Conservation (phyloP, 2,888 invertebrate species). For the Ophion obscuratus region DNA sequence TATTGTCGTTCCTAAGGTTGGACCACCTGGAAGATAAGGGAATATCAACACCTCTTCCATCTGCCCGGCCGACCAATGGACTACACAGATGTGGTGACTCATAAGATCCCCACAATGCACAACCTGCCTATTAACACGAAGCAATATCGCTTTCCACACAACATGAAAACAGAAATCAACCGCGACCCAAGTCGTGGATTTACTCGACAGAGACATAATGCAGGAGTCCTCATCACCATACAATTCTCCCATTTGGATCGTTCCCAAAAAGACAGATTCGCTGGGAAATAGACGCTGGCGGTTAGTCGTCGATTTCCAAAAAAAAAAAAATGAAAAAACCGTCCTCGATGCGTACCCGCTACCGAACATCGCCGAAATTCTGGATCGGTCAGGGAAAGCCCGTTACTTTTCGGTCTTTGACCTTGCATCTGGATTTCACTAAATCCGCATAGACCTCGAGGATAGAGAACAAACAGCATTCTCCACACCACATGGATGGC, state of each 20-base stretch:
- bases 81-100: slow-evolving; percentile 36
- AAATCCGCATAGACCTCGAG: slow-evolving; percentile 22
- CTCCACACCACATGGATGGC: slow-evolving; percentile 10
- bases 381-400: slow-evolving; percentile 70
- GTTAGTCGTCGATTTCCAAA: slow-evolving; percentile 73
- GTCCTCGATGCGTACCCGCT: slow-evolving; percentile 73
- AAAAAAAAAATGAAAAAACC: slow-evolving; percentile 72
- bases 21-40: background rate
- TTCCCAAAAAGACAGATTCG: slow-evolving; percentile 75
- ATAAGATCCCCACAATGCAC: slow-evolving; percentile 56
- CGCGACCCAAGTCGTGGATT: slow-evolving; percentile 32
- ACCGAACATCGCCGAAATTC: slow-evolving; percentile 73
- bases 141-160: slow-evolving; percentile 59
- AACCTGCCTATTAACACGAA: slow-evolving; percentile 46
- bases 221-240: slow-evolving; percentile 73
- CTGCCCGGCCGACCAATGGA: slow-evolving; percentile 55
- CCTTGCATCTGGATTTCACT: slow-evolving; percentile 35
- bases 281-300: slow-evolving; percentile 65
- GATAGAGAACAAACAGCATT: slow-evolving; percentile 40
- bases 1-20: background rate
- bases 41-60: slow-evolving; percentile 16
- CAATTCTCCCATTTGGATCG: slow-evolving; percentile 77
- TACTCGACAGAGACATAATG: slow-evolving; percentile 61
- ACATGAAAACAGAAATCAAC: slow-evolving; percentile 28
- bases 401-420: slow-evolving; percentile 61